phyloP scores from a whole-genome alignment of 2,888 invertebrate species.

The Seladonia tumulorum region DNA sequence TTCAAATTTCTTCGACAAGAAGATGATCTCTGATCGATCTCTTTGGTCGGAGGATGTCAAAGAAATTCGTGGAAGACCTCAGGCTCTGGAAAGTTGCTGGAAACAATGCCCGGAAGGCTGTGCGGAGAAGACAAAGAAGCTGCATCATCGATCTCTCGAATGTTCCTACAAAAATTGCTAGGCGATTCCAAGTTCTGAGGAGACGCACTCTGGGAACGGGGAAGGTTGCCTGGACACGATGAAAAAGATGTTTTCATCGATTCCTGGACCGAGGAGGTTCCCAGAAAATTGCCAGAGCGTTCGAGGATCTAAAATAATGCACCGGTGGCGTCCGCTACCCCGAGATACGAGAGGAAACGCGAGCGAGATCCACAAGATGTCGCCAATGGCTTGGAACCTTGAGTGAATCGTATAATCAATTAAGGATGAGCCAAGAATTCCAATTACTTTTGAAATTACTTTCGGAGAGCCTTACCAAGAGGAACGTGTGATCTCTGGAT shows the following conservation, averaged over 20 bases:
- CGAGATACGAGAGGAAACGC: not conserved
- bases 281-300: not conserved
- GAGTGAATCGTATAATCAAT: not conserved
- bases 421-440: not conserved
- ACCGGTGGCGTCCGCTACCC: conserved; percentile 12
- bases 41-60: no score
- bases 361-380: not conserved
- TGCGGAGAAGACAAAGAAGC: no score
- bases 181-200: no score
- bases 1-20: no score
- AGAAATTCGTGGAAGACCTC: no score
- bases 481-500: not conserved
- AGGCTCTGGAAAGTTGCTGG: no score
- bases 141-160: no score
- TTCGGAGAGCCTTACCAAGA: not conserved
- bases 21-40: no score
- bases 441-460: not conserved
- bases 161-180: no score
- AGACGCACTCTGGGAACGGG: no score
- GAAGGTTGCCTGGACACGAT: no score
- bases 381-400: not conserved
- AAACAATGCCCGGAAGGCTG: no score
- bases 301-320: not conserved
- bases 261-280: not conserved
- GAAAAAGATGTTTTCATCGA: not conserved